Evolutionary conservation across 2,113 vertebrate species (phyloP), one percentile per base, ranked within the genome.

Genomic region (Pelvicachromis taeniatus): DNA sequence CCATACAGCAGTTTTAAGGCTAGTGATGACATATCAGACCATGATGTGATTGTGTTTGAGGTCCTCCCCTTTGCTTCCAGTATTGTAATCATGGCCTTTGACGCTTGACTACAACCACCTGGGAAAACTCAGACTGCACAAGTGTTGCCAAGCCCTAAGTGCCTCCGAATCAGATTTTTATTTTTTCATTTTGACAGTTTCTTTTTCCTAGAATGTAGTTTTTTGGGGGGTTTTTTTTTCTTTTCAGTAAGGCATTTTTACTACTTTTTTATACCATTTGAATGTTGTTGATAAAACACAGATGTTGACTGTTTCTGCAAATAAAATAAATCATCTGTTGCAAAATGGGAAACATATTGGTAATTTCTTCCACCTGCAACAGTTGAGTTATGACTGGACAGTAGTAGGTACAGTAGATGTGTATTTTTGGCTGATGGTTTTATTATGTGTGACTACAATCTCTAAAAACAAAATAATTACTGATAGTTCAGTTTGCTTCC

Each of bases 251-350:
- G 83, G 23, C 87, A 56, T 80, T 92, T 92, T 92, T 87, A 83
- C 80, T 91, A 23, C 40, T 84, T 92, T 89, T 95, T 94, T 93
- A 91, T 94, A 95, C 87, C 89, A 90, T 85, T 91, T 93, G 90
- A 92, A 95, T 93, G 89, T 92, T 95, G 91, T 92, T 89, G 91
- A 95, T 95, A 89, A 93, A 94, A 94, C 85, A 91, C 94, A 95
- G 94, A 95, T 97, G 96, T 94, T 93, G 89, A 91, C 92, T 94
- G 91, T 94, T 90, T 93, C 83, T 91, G 88, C 90, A 92, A 93
- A 92, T 81, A 89, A 86, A 96, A 96, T 95, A 96, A 95, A 95
- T 95, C 87, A 86, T 95, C 85, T 88, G 63, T 78, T 82, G 85
- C 85, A 95, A 94, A 93, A 93, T 56, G 21, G 80, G 88, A 55